Conservation (phyloP, 2,888 invertebrate genomes). For the Eremobia ochroleuca region DNA sequence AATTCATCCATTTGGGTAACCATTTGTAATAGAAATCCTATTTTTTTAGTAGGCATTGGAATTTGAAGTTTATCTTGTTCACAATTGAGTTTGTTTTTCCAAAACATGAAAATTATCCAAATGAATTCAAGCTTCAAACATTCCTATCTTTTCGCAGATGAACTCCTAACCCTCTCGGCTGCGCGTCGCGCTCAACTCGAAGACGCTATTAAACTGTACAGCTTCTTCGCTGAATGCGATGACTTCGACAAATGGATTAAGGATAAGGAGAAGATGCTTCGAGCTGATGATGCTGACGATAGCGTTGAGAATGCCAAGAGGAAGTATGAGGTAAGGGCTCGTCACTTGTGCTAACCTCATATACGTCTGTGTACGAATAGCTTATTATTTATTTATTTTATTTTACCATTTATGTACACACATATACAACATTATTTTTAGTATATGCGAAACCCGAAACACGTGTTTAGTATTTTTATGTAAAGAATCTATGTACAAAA, state of each 20-base stretch:
- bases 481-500: too few species aligned
- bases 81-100: neutral
- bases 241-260: conserved; percentile 99
- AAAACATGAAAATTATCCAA: neutral
- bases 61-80: neutral
- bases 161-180: conserved; percentile 95
- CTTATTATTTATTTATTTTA: too few species aligned
- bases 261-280: conserved; percentile 97
- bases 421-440: too few species aligned
- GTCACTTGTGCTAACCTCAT: too few species aligned
- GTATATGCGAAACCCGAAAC: too few species aligned
- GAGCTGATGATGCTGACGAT: conserved; percentile 95
- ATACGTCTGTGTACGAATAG: too few species aligned
- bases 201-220: conserved; percentile 97
- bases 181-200: conserved; percentile 96
- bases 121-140: too few species aligned
- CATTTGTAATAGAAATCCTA: neutral
- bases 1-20: neutral
- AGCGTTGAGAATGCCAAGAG: conserved; percentile 98
- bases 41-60: neutral
- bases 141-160: conserved; percentile 80
- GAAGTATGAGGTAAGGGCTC: conserved; percentile 95
- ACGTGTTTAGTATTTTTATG: too few species aligned
- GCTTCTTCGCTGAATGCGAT: conserved; percentile 99
- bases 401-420: too few species aligned